Evolutionary conservation across 1,140 invertebrate genomes (phyloP).

Genomic region (Micrasema longulum): DNA sequence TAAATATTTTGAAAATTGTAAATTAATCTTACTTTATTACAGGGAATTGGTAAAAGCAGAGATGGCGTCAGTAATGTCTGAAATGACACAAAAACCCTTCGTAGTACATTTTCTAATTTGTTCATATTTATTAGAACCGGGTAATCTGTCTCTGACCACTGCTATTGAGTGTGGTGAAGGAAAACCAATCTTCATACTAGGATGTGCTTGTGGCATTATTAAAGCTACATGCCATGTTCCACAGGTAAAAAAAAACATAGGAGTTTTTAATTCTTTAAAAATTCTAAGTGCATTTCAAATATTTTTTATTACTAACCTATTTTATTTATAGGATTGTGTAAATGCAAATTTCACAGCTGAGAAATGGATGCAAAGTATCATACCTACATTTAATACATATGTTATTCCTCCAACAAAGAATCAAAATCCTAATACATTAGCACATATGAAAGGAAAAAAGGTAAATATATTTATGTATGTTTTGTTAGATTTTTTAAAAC

Average conservation of each 20-base stretch:
- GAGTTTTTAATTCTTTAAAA: background rate
- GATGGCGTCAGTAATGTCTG: conserved; percentile 56
- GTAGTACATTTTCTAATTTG: conserved; percentile 63
- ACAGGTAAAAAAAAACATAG: conserved; percentile 46
- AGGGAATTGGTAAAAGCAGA: conserved; percentile 61
- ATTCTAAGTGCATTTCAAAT: background rate
- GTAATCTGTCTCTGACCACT: conserved; percentile 53
- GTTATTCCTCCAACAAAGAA: conserved; percentile 42
- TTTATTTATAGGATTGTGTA: conserved; percentile 54
- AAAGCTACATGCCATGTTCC: conserved; percentile 58
- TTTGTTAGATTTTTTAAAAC: no score
- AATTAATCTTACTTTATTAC: no score
- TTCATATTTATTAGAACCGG: conserved; percentile 61
- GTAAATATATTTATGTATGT: conserved; percentile 47
- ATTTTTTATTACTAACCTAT: no score
- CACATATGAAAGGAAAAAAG: conserved; percentile 55
- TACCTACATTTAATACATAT: conserved; percentile 57
- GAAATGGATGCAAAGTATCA: conserved; percentile 59
- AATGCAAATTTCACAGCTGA: conserved; percentile 57
- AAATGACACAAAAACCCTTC: conserved; percentile 56
- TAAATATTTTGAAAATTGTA: no score
- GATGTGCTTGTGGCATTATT: conserved; percentile 60
- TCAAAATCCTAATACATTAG: conserved; percentile 34
- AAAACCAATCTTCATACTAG: conserved; percentile 57
- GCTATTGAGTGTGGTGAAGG: conserved; percentile 19